A percentile compares a stretch with the other conserved stretches of the same genome.
phyloP scores from a whole-genome alignment of 2,888 invertebrate genomes.

The Rugalucina vietnamica region DNA sequence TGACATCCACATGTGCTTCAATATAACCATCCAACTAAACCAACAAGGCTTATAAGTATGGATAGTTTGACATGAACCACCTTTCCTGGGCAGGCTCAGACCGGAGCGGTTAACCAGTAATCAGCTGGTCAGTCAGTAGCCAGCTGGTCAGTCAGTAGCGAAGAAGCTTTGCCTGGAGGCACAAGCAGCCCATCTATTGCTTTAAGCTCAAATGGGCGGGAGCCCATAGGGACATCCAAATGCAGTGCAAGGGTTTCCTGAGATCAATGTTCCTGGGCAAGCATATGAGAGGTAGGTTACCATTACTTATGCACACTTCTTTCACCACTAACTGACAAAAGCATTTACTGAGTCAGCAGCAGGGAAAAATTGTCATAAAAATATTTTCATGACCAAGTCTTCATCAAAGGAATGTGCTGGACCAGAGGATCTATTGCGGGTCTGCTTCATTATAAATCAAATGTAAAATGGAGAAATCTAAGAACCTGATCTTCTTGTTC shows the following conservation, averaged over 20 bases:
- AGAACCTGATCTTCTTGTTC: constrained; percentile 54
- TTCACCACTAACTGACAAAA: background rate
- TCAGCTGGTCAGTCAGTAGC: too few relatives aligned
- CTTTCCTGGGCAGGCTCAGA: too few relatives aligned
- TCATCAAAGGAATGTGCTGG: background rate
- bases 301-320: background rate
- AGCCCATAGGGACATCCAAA: background rate
- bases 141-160: too few relatives aligned
- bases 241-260: background rate
- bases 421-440: background rate
- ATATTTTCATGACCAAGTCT: background rate
- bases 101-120: too few relatives aligned
- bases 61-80: too few relatives aligned
- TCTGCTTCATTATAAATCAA: background rate
- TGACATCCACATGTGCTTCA: too few relatives aligned
- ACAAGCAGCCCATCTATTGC: too few relatives aligned
- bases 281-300: too few relatives aligned
- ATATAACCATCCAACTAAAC: too few relatives aligned
- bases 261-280: too few relatives aligned
- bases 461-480: background rate
- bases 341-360: background rate
- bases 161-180: too few relatives aligned
- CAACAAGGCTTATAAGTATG: too few relatives aligned
- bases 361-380: background rate
- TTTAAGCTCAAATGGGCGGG: background rate